phyloP scores from a whole-genome alignment of 1,140 invertebrate genomes.

The Calycopis cecrops region DNA sequence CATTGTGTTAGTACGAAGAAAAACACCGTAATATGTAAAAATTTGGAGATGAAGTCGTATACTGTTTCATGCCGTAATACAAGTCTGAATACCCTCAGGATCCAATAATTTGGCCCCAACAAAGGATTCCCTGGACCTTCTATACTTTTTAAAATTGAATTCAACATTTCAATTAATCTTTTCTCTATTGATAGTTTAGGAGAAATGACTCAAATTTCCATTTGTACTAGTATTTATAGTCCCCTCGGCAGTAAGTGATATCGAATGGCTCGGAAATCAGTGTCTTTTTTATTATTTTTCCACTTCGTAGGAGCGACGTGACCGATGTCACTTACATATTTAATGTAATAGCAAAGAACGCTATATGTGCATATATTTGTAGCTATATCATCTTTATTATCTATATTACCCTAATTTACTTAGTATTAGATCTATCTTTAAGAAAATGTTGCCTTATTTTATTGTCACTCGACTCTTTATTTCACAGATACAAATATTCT shows the following conservation, averaged over 20 bases:
- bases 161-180: slow-evolving; percentile 34
- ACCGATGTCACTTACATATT: slow-evolving; percentile 5
- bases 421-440: too few relatives aligned
- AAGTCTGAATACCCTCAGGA: slow-evolving; percentile 44
- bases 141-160: slow-evolving; percentile 33
- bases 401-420: too few relatives aligned
- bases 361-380: too few relatives aligned
- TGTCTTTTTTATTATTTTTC: not conserved
- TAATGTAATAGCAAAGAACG: not conserved
- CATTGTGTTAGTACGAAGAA: slow-evolving; percentile 53
- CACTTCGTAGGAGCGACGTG: too few relatives aligned
- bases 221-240: slow-evolving; percentile 1
- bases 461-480: too few relatives aligned
- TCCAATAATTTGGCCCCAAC: slow-evolving; percentile 54
- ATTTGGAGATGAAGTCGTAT: slow-evolving; percentile 33
- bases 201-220: too few relatives aligned
- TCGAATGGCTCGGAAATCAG: not conserved
- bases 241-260: not conserved
- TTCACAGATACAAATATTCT: too few relatives aligned
- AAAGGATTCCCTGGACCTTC: slow-evolving; percentile 42
- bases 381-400: too few relatives aligned
- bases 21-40: slow-evolving; percentile 40
- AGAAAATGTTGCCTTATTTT: too few relatives aligned
- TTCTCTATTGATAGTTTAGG: too few relatives aligned
- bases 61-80: slow-evolving; percentile 42